A percentile compares a stretch with the other conserved stretches of the same genome.
Conservation (phyloP, 1,140 invertebrate species). For the Rhizoglyphus robini region DNA sequence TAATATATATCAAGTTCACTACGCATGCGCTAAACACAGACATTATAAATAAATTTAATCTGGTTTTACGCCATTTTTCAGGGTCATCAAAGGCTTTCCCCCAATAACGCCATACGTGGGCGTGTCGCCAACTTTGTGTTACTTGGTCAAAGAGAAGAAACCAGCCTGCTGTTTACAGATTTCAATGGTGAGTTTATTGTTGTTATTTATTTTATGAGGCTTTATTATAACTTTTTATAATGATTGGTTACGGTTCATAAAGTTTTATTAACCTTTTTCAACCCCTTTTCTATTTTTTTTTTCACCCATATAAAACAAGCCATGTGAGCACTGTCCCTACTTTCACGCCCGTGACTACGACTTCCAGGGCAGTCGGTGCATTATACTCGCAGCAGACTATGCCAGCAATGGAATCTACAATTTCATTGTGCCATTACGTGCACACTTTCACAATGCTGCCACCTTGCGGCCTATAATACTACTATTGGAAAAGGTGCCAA, state of each 20-base stretch:
- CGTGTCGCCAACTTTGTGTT: constrained; percentile 88
- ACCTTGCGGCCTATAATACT: constrained; percentile 72
- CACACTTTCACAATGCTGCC: constrained; percentile 77
- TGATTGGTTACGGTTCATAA: no score
- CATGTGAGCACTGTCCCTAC: constrained; percentile 79
- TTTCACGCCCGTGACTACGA: constrained; percentile 89
- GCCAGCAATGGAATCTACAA: constrained; percentile 98
- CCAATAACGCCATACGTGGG: constrained; percentile 94
- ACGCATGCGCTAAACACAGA: no score
- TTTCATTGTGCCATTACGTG: constrained; percentile 90
- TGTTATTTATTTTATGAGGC: no score
- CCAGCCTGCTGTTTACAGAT: constrained; percentile 87
- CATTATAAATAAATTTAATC: no score
- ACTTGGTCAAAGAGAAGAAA: constrained; percentile 88
- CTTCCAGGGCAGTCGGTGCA: constrained; percentile 86
- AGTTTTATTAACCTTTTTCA: no score
- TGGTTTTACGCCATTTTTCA: no score
- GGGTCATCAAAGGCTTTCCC: constrained; percentile 90
- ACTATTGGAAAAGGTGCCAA: constrained; percentile 45
- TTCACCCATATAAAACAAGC: constrained; percentile 38
- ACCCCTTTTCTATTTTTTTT: not conserved
- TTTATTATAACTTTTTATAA: no score
- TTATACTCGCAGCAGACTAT: constrained; percentile 90
- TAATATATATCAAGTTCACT: no score
- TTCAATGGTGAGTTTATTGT: constrained; percentile 57